A percentile compares a stretch with the other conserved stretches of the same genome.
Evolutionary conservation across 92 coral and sea anemone genomes (phyloP).

Genomic region (Palythoa grandis): DNA sequence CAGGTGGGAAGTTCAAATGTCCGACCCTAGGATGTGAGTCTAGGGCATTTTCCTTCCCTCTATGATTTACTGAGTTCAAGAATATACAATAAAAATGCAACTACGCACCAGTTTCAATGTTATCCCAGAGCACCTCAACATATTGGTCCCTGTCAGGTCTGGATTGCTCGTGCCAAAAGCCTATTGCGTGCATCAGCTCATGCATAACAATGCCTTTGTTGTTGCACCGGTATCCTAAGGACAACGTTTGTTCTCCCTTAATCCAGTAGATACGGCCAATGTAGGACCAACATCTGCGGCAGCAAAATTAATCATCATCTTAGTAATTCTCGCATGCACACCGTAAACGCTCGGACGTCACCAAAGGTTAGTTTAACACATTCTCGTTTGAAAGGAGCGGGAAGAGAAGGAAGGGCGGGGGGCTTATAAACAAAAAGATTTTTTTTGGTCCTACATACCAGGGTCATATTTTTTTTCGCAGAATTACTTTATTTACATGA

Average conservation of each 20-base stretch:
- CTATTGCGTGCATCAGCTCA: constrained; percentile 93
- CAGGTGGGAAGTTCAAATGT: too few species aligned
- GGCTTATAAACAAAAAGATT: too few species aligned
- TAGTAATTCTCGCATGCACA: too few species aligned
- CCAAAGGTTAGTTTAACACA: too few species aligned
- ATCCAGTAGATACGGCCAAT: constrained; percentile 91
- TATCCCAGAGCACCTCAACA: constrained; percentile 95
- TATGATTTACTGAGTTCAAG: too few species aligned
- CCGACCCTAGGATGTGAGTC: too few species aligned
- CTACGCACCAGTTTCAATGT: constrained; percentile 72
- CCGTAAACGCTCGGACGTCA: too few species aligned
- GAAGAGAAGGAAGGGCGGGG: too few species aligned
- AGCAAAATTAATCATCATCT: background rate
- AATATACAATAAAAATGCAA: background rate
- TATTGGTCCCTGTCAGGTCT: constrained; percentile 89
- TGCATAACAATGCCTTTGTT: constrained; percentile 88
- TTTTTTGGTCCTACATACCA: background rate
- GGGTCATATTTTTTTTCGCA: too few species aligned
- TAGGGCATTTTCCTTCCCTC: too few species aligned
- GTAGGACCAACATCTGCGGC: constrained; percentile 89
- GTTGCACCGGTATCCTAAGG: constrained; percentile 87
- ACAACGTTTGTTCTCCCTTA: constrained; percentile 74
- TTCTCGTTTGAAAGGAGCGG: too few species aligned
- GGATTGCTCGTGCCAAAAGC: constrained; percentile 97
- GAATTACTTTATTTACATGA: too few species aligned